Evolutionary conservation across 2,888 invertebrate species (phyloP).

Genomic region (Ypsolopha scabrella): DNA sequence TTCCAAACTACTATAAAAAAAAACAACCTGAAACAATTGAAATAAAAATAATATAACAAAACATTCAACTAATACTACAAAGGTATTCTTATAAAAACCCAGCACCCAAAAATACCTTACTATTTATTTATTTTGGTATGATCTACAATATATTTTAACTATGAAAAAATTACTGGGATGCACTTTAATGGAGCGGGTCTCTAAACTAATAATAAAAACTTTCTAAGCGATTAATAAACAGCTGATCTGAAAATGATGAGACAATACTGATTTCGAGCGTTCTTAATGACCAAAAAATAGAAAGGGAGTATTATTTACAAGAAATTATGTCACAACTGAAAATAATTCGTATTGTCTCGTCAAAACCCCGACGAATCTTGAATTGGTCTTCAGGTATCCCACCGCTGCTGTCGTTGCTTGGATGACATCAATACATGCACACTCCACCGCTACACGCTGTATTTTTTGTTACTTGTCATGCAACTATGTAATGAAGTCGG

Average conservation of each 20-base stretch:
- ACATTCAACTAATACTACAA: slow-evolving; percentile 1
- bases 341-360: too few species aligned
- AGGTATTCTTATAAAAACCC: not conserved
- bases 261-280: slow-evolving; percentile 30
- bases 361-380: too few species aligned
- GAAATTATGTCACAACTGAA: too few species aligned
- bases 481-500: slow-evolving; percentile 33
- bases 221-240: slow-evolving; percentile 23
- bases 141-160: not conserved
- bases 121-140: not conserved
- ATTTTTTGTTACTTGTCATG: slow-evolving; percentile 27
- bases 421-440: slow-evolving; percentile 30
- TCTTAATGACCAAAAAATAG: too few species aligned
- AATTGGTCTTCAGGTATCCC: slow-evolving; percentile 1
- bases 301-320: too few species aligned
- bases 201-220: slow-evolving; percentile 28
- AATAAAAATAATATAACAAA: not conserved
- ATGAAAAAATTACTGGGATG: slow-evolving; percentile 46
- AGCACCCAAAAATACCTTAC: not conserved
- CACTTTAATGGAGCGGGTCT: slow-evolving; percentile 47
- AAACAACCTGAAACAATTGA: not conserved
- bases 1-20: not conserved
- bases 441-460: slow-evolving; percentile 34
- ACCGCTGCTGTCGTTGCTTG: not conserved
- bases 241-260: slow-evolving; percentile 21